phyloP scores from a whole-genome alignment of 2,113 vertebrate species.

The Seriola rivoliana region DNA sequence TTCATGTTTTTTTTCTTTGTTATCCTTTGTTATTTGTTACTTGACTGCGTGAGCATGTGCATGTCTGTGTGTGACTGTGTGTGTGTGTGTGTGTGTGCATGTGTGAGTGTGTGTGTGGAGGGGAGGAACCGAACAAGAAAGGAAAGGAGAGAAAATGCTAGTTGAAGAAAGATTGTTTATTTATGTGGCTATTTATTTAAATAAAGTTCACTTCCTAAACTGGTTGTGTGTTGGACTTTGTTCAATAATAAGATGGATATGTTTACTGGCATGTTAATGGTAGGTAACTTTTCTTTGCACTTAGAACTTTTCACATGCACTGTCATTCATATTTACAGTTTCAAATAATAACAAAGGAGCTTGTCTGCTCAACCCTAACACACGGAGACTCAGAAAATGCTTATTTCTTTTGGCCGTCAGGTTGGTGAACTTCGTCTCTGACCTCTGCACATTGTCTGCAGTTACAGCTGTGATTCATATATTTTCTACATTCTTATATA shows the following conservation, averaged over 20 bases:
- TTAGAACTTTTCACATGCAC: background rate
- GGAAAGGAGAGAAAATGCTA: constrained; percentile 55
- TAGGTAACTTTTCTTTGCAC: background rate
- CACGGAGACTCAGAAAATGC: background rate
- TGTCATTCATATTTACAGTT: background rate
- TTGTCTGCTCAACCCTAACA: background rate
- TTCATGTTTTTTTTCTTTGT: constrained; percentile 54
- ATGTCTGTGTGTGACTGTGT: constrained; percentile 51
- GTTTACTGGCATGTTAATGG: background rate
- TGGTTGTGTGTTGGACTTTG: constrained; percentile 31
- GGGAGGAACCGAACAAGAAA: constrained; percentile 31
- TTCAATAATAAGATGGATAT: background rate
- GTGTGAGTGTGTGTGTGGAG: constrained; percentile 31
- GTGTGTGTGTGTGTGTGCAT: constrained; percentile 49
- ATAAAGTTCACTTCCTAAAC: constrained; percentile 84
- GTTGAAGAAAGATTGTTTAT: constrained; percentile 78
- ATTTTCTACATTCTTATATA: too few species aligned
- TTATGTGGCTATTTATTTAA: constrained; percentile 90
- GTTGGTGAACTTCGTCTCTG: background rate
- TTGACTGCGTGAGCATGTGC: constrained; percentile 71
- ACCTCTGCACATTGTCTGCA: background rate
- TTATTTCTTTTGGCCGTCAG: background rate
- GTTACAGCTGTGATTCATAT: too few species aligned
- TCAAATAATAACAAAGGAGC: background rate
- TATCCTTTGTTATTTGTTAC: constrained; percentile 72